Percentiles rank a stretch among this genome's conserved stretches.
Conservation (phyloP, 1,140 invertebrate genomes). For the Zaprionus tsacasi region DNA sequence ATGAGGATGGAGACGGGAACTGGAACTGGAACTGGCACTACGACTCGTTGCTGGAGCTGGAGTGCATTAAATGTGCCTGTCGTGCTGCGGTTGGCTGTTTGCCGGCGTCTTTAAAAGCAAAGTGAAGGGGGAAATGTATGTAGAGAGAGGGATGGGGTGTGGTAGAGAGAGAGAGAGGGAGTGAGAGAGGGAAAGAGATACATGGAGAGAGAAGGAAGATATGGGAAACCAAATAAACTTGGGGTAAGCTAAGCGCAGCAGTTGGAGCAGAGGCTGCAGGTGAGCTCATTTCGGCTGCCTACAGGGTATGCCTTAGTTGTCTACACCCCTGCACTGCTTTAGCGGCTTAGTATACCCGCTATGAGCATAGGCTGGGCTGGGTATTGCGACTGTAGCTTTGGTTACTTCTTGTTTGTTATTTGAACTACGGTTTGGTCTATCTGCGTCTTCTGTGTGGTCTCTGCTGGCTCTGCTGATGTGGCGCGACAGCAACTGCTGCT, state of each 20-base stretch:
- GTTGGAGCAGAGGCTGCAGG: not conserved
- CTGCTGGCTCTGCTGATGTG: not conserved
- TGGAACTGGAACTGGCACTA: constrained; percentile 11
- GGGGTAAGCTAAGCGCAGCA: too few species aligned
- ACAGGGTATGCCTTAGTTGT: not conserved
- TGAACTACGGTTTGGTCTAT: constrained; percentile 63
- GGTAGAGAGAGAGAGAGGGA: not conserved
- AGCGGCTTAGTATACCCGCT: too few species aligned
- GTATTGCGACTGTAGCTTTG: not conserved
- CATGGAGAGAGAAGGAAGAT: too few species aligned
- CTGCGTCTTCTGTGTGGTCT: constrained; percentile 63
- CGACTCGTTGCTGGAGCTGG: constrained; percentile 8
- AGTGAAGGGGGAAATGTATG: too few species aligned
- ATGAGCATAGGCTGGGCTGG: not conserved
- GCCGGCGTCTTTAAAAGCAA: not conserved
- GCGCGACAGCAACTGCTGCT: not conserved
- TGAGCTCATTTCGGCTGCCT: not conserved
- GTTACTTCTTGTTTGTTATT: constrained; percentile 41
- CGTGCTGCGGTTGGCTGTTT: constrained; percentile 56
- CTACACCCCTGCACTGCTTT: too few species aligned
- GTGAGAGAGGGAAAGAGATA: not conserved
- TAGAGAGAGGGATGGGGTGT: too few species aligned
- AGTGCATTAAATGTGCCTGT: constrained; percentile 68
- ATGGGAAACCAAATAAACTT: too few species aligned
- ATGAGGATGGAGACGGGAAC: constrained; percentile 3